These are phyloP conservation scores for Oophaga pumilio DNA, from an alignment of 2,113 vertebrate species.

Conservation along the genomic window DNA sequence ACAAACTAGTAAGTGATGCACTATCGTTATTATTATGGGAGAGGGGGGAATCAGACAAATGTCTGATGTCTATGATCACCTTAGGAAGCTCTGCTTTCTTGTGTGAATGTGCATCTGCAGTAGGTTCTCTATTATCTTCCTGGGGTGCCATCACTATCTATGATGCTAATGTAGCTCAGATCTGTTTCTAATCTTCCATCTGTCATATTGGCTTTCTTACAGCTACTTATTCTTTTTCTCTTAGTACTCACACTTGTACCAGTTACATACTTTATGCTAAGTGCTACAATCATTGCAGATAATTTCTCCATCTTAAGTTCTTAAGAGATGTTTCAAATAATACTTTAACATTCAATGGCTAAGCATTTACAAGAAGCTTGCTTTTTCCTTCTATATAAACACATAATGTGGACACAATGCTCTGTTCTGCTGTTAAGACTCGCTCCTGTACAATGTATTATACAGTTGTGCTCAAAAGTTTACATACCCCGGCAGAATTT, in stretches of 20 bases:
- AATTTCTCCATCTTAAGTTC: constrained; percentile 9
- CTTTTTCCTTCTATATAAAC: not conserved
- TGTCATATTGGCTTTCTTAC: not conserved
- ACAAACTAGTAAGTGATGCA: too few relatives aligned
- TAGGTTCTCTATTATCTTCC: not conserved
- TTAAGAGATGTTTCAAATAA: not conserved
- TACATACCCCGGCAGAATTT: too few relatives aligned
- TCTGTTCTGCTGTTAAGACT: not conserved
- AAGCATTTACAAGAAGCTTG: not conserved
- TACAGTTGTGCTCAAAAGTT: too few relatives aligned
- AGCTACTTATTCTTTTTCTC: not conserved
- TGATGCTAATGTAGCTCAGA: not conserved
- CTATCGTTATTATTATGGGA: too few relatives aligned
- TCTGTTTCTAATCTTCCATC: not conserved
- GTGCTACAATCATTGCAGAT: not conserved
- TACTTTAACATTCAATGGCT: not conserved
- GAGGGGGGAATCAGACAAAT: too few relatives aligned
- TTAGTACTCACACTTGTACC: not conserved
- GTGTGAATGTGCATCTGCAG: not conserved
- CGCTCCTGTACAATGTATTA: not conserved
- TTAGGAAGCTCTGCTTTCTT: not conserved
- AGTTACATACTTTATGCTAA: not conserved
- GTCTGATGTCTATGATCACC: too few relatives aligned
- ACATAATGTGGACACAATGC: not conserved
- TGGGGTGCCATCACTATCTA: not conserved